phyloP scores from a whole-genome alignment of 2,797 vertebrate species.

The Sciurus carolinensis region DNA sequence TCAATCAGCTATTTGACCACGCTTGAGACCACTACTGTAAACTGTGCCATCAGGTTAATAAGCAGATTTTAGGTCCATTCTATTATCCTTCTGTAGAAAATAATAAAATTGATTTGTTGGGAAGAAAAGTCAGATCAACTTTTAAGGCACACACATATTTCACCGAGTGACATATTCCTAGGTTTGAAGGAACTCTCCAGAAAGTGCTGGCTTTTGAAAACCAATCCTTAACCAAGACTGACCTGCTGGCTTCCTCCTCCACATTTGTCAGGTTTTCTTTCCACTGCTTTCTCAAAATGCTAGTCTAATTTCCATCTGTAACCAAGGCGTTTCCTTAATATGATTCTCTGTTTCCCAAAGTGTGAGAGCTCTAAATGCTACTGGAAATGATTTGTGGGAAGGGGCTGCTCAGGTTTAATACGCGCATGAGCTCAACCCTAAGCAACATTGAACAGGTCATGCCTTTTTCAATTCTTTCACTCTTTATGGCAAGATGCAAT shows the following conservation, averaged over 20 bases:
- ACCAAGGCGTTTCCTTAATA: background rate
- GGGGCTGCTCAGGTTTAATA: no score
- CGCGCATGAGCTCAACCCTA: background rate
- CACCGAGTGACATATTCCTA: background rate
- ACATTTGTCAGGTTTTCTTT: background rate
- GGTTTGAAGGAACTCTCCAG: background rate
- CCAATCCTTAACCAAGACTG: background rate
- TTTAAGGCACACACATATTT: background rate
- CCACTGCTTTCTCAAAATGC: background rate
- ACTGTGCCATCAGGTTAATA: background rate
- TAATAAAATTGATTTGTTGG: background rate
- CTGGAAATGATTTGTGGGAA: background rate
- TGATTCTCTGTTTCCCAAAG: background rate
- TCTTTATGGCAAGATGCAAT: background rate
- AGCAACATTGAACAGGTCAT: accelerated
- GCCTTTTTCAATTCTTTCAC: background rate
- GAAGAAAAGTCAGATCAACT: background rate
- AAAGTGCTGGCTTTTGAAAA: background rate
- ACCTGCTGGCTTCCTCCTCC: no score
- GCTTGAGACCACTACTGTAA: background rate
- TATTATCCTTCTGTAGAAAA: background rate
- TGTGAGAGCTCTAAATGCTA: background rate
- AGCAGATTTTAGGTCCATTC: background rate
- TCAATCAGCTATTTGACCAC: background rate
- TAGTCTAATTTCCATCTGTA: background rate